Evolutionary conservation across 1,140 invertebrate genomes (phyloP), one percentile per base, ranked within the genome.

Genomic region (Lethocerus indicus): DNA sequence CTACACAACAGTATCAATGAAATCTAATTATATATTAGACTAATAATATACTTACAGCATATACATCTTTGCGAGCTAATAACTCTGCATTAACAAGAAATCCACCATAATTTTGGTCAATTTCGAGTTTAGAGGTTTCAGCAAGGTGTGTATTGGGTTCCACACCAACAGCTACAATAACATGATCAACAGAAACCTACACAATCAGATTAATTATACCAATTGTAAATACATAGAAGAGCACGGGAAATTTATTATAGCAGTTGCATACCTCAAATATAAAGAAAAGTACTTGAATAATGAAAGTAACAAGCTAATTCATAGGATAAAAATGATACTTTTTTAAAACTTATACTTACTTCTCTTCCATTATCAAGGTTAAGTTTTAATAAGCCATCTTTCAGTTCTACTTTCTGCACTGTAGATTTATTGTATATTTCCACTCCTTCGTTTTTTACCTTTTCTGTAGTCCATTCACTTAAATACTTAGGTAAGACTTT

Each of bases 31-130:
- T 14, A 36, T 36, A 36, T 18, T 36, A 36, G 20, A 2, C 20
- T 36, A 3, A 7, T 2, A 16, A 36, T 36, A 36, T 36, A 28
- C 42, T 44, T 26, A 44, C 42, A 56, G 88, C 83, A 75, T 86
- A 97, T 0, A 96, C 61, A 70, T 92, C 79, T 4, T 74, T 78
- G 55, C 87, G 71, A 0, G 90, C 90, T 66, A 88, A 78, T 40
- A 97, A 64, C 67, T 96, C 91, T 0, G 90, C 80, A 67, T 98
- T 96, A 1, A 94, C 92, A 20, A 86, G 63, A 61, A 79, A 93
- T 3, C 93, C 93, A 14, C 91, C 91, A 55, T 78, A 68, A 18
- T 75, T 69, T 0, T 71, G 63, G 66, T 96, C 86, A 3, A 82
- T 61, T 70, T 97, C 90, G 45, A 98, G 67, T 41, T 72, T 72